These are phyloP conservation scores for Elymnias hypermnestra DNA, from an alignment of 1,140 invertebrate genomes.

Conservation along the genomic window DNA sequence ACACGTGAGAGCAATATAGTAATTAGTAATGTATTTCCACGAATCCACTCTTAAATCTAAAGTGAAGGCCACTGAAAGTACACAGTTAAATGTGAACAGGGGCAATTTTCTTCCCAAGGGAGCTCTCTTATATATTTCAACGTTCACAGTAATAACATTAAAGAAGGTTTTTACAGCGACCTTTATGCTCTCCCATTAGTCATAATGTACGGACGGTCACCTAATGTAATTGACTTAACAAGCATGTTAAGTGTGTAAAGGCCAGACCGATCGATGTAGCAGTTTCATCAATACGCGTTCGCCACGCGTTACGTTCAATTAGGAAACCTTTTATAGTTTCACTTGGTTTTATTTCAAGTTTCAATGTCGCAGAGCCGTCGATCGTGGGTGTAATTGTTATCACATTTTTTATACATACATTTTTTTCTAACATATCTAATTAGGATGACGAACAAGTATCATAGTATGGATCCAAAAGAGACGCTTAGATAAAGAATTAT, in stretches of 20 bases:
- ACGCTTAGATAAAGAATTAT: too few relatives aligned
- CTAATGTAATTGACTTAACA: constrained; percentile 29
- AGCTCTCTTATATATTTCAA: constrained; percentile 7
- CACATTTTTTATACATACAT: too few relatives aligned
- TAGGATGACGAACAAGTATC: too few relatives aligned
- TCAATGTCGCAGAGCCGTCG: background rate
- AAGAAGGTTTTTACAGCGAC: constrained; percentile 14
- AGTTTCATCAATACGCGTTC: constrained; percentile 24
- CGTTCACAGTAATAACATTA: constrained; percentile 17
- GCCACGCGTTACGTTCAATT: constrained; percentile 19
- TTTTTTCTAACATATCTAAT: too few relatives aligned
- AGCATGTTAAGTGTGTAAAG: constrained; percentile 22
- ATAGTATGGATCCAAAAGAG: too few relatives aligned
- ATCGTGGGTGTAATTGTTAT: background rate
- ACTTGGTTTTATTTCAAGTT: constrained; percentile 3
- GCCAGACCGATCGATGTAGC: constrained; percentile 23
- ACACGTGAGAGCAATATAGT: too few relatives aligned
- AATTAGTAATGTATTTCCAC: too few relatives aligned
- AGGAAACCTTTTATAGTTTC: constrained; percentile 18
- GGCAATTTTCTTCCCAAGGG: constrained; percentile 1
- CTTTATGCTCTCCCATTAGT: constrained; percentile 16
- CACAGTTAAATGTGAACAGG: background rate
- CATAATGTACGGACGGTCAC: constrained; percentile 14
- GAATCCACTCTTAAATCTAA: too few relatives aligned
- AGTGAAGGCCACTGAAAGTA: too few relatives aligned